A percentile compares a stretch with the other conserved stretches of the same genome.
phyloP scores from a whole-genome alignment of 2,797 vertebrate genomes.

The Oryzias sinensis region DNA sequence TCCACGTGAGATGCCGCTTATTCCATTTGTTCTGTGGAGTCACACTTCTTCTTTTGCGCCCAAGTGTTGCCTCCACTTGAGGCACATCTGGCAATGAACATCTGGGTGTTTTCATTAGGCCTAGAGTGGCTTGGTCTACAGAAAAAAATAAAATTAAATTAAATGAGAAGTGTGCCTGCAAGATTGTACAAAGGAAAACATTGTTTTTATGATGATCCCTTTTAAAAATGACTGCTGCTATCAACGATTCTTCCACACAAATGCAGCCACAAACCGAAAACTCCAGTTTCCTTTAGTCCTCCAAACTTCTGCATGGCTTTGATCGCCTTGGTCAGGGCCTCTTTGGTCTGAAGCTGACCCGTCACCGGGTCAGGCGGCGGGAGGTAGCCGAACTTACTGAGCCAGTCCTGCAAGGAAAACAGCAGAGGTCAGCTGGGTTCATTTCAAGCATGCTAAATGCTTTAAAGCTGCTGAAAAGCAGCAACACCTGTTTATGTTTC shows the following conservation, averaged over 20 bases:
- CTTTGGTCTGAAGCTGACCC: constrained; percentile 88
- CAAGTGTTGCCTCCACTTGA: constrained; percentile 33
- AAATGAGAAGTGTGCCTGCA: neutral
- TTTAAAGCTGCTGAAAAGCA: constrained; percentile 20
- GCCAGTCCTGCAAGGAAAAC: constrained; percentile 85
- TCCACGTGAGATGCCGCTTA: constrained; percentile 95
- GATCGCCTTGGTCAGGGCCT: constrained; percentile 90
- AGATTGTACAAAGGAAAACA: neutral
- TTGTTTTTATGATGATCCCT: too few relatives aligned
- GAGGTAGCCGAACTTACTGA: constrained; percentile 94
- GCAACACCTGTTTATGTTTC: constrained; percentile 38
- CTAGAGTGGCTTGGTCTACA: constrained; percentile 86
- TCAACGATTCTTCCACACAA: constrained; percentile 1
- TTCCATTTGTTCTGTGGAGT: constrained; percentile 85
- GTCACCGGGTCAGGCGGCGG: constrained; percentile 85
- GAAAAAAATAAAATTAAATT: constrained; percentile 1
- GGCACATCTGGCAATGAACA: constrained; percentile 91
- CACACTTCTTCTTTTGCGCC: constrained; percentile 77
- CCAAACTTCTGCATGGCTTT: constrained; percentile 94
- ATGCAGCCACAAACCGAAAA: constrained; percentile 57
- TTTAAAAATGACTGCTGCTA: constrained; percentile 66
- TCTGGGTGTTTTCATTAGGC: constrained; percentile 93
- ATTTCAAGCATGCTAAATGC: constrained; percentile 27
- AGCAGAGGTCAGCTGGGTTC: constrained; percentile 32
- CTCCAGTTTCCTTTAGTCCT: constrained; percentile 82